Base-by-base conservation (phyloP, 2,888 invertebrate species). In the Incurvaria masculella region DNA sequence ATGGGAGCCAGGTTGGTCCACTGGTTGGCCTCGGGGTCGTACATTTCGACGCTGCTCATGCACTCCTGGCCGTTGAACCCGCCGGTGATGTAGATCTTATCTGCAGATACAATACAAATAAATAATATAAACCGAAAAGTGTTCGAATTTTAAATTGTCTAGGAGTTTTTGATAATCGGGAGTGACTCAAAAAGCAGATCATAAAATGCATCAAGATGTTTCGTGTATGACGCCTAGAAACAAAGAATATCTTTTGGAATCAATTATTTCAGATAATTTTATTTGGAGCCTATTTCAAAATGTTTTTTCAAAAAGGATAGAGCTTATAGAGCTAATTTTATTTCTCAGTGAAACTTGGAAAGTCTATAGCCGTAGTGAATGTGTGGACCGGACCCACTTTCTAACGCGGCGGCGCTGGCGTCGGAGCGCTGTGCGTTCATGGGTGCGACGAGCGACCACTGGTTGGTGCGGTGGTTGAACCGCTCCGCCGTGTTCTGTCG, bases 11-110 rank as follows among this genome's bases (percentile, higher is more conserved):
- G 84, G 57, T 88, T 74, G 1, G 89, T 87, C 94, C 94, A 94
- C 61, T 89, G 89, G 69, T 93, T 91, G 5, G 82, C 79, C 49
- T 83, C 82, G 0, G 90, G 88, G 58, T 89, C 88, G 66, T 88
- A 94, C 45, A 88, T 81, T 64, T 94, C 93, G 2, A 88, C 91
- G 19, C 91, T 87, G 66, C 88, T 90, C 81, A 91, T 86, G 61
- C 94, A 91, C 61, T 93, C 91, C 61, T 90, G 89, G 0, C 96
- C 96, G 66, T 94, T 94, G 68, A 94, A 96, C 0, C 96, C 96
- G 2, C 96, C 94, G 46, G 86, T 86, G 55, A 90, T 87, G 68
- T 88, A 90, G 57, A 90, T 87, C 61, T 87, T 88, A 52, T 83
- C 88, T 89, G 51, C 2, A 26, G 40, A 19, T 6, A 17, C 14